Percentiles rank a stretch among this genome's conserved stretches.
These are phyloP conservation scores for Poeciliopsis paucimaculata DNA, from an alignment of 2,797 vertebrate species.

Conservation along the genomic window DNA sequence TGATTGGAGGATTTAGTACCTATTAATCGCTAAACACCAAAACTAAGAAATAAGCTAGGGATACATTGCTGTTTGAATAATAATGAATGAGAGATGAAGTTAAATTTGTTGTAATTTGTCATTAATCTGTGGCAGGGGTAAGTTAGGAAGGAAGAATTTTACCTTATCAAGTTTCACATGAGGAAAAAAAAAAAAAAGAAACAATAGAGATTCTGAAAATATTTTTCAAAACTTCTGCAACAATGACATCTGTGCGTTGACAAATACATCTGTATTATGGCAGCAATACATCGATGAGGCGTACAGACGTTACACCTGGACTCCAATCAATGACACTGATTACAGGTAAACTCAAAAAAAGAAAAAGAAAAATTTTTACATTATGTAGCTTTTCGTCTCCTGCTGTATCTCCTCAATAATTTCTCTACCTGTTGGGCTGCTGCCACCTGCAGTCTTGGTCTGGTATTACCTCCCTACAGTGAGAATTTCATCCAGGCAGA, in stretches of 20 bases:
- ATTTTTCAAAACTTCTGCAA: background rate
- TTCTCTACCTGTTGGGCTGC: conserved; percentile 32
- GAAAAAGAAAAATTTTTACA: background rate
- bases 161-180: background rate
- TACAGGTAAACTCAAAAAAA: conserved; percentile 88
- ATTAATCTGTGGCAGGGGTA: background rate
- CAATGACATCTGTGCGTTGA: background rate
- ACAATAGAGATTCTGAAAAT: background rate
- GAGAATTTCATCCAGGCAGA: conserved; percentile 97
- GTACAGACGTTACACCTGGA: conserved; percentile 92
- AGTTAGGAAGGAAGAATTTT: background rate
- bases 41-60: background rate
- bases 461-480: conserved; percentile 93
- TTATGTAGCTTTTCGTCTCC: background rate
- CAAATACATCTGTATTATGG: conserved; percentile 22
- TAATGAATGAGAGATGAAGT: background rate
- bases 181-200: background rate
- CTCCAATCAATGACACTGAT: conserved; percentile 94
- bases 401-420: conserved; percentile 9
- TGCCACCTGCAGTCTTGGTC: conserved; percentile 86
- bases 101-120: background rate
- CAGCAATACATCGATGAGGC: conserved; percentile 96
- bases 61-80: background rate
- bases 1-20: background rate
- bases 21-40: background rate